Base-by-base conservation (phyloP, 2,797 vertebrate genomes). In the Neosilurus hyrtlii region DNA sequence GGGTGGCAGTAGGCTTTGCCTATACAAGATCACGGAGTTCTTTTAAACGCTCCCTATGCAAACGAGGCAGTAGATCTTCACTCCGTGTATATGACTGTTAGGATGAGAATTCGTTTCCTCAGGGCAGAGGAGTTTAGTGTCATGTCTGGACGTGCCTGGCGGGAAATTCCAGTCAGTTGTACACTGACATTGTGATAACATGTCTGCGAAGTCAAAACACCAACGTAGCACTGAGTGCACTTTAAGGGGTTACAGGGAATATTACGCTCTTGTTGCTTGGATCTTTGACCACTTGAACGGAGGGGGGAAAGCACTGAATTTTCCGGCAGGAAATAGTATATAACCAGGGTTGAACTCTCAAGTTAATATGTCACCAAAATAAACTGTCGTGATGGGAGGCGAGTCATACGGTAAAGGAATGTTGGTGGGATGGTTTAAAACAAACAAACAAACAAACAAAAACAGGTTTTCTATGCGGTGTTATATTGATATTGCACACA, bases 91-190 rank as follows among this genome's bases (percentile, higher is more conserved):
- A 4, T 68, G 65, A 14, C 57, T 77, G 74, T 43, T 26, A 26
- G 18, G 61, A 75, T 15, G 83, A 72, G 85, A 85, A 86, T 83
- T 59, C 37, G 14, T 76, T 80, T 84, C 83, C 80, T 2, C 78
- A 18, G 76, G 80, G 84, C 71, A 80, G 71, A 79, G 30, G 73
- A 62, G 12, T 56, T 83, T 62, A 24, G 22, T 24, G 22, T 84
- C 79, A 30, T 70, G 88, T 85, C 65, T 79, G 80, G 83, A 85
- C 86, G 80, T 75, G 88, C 49, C 62, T 82, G 63, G 35, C n/a
- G 83, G 74, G 83, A 81, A 81, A 87, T 87, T 86, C 81, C 82
- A 81, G 51, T 26, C 49, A 24, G 67, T 80, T 84, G 65, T 80
- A 82, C 37, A 56, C 4, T 52, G 10, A 79, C 68, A 78, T 51